These are phyloP conservation scores for Eueremaeus valkanovi DNA, from an alignment of 2,888 invertebrate species.

Conservation along the genomic window DNA sequence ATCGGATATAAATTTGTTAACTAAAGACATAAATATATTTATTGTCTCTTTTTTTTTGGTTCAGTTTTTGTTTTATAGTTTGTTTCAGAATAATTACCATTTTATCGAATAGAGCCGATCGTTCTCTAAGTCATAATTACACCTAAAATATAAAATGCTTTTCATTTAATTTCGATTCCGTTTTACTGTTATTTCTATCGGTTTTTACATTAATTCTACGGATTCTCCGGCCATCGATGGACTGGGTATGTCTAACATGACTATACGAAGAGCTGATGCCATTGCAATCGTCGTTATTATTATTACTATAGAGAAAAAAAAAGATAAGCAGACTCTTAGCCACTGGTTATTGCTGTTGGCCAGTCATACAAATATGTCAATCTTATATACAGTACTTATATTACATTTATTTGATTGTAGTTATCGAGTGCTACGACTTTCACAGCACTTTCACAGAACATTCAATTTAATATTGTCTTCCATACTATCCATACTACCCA, in stretches of 20 bases:
- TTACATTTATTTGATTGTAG: constrained; percentile 15
- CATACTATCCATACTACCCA: no score
- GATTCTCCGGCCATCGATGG: constrained; percentile 46
- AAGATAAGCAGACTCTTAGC: no score
- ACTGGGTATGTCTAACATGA: constrained; percentile 46
- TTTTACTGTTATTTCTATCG: not conserved
- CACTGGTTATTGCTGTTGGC: not conserved
- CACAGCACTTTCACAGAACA: no score
- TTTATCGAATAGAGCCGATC: constrained; percentile 47
- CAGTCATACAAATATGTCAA: not conserved
- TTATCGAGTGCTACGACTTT: constrained; percentile 14
- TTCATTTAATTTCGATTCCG: not conserved
- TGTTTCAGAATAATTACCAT: constrained; percentile 41
- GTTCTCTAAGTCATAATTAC: constrained; percentile 47
- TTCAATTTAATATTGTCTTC: constrained; percentile 19
- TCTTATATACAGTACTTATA: not conserved
- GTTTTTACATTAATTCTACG: constrained; percentile 44
- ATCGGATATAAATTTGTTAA: not conserved
- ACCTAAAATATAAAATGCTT: constrained; percentile 14
- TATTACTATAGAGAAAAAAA: not conserved
- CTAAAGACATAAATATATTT: not conserved
- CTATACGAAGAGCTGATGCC: constrained; percentile 42
- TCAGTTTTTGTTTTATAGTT: constrained; percentile 46
- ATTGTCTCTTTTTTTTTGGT: not conserved
- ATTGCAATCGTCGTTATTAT: constrained; percentile 14